Percentiles rank a stretch among this genome's conserved stretches.
Conservation (phyloP, 2,113 vertebrate species). For the Guaruba guarouba region DNA sequence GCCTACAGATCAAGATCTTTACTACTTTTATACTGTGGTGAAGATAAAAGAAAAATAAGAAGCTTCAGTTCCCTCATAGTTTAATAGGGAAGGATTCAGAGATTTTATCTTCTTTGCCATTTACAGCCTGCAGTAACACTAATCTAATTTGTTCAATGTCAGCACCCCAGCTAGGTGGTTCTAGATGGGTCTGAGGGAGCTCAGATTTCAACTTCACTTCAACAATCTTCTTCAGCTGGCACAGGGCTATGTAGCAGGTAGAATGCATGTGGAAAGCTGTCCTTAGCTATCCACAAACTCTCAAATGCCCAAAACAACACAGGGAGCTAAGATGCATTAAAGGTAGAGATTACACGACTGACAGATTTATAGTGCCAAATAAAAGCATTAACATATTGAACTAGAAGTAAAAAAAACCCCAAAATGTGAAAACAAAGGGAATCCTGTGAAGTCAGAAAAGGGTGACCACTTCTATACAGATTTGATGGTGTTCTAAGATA, state of each 20-base stretch:
- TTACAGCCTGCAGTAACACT: not conserved
- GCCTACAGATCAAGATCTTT: not conserved
- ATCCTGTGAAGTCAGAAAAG: not conserved
- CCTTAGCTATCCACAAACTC: not conserved
- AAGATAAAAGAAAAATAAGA: not conserved
- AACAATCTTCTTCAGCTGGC: not conserved
- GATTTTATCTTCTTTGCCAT: not conserved
- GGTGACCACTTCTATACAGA: not conserved
- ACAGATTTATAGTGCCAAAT: conserved; percentile 7
- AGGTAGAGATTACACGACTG: not conserved
- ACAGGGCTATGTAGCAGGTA: not conserved
- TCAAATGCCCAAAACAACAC: not conserved
- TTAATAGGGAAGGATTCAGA: not conserved
- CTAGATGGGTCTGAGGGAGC: not conserved
- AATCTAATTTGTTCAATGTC: not conserved
- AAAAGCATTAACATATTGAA: not conserved
- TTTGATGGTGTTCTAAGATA: not conserved
- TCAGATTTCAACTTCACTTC: not conserved
- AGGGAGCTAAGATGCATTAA: not conserved
- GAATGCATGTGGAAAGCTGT: not conserved
- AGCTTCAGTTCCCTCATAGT: not conserved
- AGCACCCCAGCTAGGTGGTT: not conserved
- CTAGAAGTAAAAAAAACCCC: not conserved
- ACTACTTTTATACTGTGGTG: not conserved
- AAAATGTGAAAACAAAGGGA: not conserved